phyloP scores from a whole-genome alignment of 1,140 invertebrate genomes.

The Aphaenogaster ashmeadi region DNA sequence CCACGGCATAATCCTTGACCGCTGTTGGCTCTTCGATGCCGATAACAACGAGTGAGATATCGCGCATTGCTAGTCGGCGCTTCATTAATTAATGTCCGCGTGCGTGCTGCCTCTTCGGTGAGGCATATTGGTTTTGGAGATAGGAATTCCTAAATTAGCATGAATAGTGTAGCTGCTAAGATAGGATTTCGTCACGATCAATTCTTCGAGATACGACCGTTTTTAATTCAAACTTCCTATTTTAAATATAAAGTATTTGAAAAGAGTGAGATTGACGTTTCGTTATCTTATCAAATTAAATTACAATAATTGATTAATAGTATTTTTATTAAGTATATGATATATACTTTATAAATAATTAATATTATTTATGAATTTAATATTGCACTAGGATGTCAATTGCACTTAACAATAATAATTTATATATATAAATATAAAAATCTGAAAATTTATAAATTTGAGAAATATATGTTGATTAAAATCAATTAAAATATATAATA shows the following conservation, averaged over 20 bases:
- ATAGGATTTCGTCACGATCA: not conserved
- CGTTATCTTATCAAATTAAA: not conserved
- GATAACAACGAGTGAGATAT: slow-evolving; percentile 36
- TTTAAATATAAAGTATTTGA: not conserved
- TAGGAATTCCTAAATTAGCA: slow-evolving; percentile 6
- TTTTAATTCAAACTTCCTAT: not conserved
- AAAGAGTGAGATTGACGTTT: not conserved
- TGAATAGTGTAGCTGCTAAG: not conserved
- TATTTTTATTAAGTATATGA: not conserved
- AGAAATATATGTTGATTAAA: too few relatives aligned
- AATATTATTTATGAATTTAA: not conserved
- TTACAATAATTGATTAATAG: not conserved
- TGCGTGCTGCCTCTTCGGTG: not conserved
- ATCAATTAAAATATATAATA: too few relatives aligned
- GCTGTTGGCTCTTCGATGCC: slow-evolving; percentile 18
- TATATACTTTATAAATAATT: not conserved
- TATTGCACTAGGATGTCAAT: not conserved
- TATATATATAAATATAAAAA: too few relatives aligned
- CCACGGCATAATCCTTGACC: slow-evolving; percentile 48
- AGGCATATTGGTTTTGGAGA: slow-evolving; percentile 11
- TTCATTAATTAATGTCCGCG: slow-evolving; percentile 12
- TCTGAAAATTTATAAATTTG: too few relatives aligned
- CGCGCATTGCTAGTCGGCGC: not conserved
- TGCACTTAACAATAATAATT: not conserved
- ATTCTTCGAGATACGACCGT: not conserved